These are phyloP conservation scores for Myotis lucifugus DNA, from an alignment of 2,113 vertebrate species.

Conservation along the genomic window DNA sequence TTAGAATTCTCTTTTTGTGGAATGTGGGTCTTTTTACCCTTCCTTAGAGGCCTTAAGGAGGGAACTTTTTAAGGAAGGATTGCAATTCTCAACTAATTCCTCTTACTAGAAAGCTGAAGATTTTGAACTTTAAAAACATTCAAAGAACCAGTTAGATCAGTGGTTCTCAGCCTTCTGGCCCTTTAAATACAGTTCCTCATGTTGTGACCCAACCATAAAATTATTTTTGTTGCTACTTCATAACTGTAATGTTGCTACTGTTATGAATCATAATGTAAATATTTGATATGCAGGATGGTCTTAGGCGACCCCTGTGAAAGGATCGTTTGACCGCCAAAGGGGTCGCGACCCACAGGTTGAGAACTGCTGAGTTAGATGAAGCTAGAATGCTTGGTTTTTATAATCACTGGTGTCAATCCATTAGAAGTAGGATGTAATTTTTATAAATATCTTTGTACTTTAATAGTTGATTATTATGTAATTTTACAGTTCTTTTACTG, in stretches of 20 bases:
- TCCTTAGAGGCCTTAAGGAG: background rate
- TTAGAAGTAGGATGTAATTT: conserved; percentile 29
- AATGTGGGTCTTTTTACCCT: background rate
- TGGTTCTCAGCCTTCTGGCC: too few species aligned
- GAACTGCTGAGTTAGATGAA: background rate
- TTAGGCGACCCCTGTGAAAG: too few species aligned
- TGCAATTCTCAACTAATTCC: conserved; percentile 22
- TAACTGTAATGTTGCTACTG: too few species aligned
- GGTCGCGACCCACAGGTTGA: too few species aligned
- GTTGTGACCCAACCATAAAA: too few species aligned
- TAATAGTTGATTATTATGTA: background rate
- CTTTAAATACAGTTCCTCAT: too few species aligned
- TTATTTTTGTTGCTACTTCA: too few species aligned
- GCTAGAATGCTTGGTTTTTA: conserved; percentile 31
- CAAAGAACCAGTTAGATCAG: background rate
- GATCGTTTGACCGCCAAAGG: too few species aligned
- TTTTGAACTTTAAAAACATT: background rate
- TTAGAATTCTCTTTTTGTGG: conserved; percentile 58
- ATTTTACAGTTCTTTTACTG: conserved; percentile 25
- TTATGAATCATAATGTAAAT: too few species aligned
- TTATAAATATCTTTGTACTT: conserved; percentile 46
- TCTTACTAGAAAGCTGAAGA: conserved; percentile 42
- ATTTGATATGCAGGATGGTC: too few species aligned
- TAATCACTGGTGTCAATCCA: background rate
- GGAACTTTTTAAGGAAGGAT: background rate